These are phyloP conservation scores for Aphelenchoides bicaudatus DNA, from an alignment of 2,888 invertebrate species.

Conservation along the genomic window DNA sequence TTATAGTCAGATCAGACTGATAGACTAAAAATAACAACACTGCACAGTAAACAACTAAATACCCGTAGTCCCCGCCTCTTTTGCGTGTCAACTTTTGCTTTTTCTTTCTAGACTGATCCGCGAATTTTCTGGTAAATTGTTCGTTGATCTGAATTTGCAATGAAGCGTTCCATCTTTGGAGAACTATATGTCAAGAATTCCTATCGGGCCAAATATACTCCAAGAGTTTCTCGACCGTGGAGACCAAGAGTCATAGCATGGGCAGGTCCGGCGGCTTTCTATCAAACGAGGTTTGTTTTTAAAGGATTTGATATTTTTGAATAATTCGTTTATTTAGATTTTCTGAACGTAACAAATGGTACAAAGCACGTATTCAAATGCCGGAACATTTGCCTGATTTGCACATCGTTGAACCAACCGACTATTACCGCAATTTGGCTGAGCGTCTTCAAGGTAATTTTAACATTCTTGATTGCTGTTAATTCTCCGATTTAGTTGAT, in stretches of 20 bases:
- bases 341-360: constrained; percentile 59
- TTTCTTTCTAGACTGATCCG: no score
- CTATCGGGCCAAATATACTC: constrained; percentile 45
- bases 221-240: constrained; percentile 49
- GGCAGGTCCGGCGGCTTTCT: constrained; percentile 58
- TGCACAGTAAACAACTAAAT: no score
- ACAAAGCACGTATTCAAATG: constrained; percentile 60
- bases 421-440: constrained; percentile 38
- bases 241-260: constrained; percentile 55
- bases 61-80: no score
- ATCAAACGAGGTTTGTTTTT: constrained; percentile 44
- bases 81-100: no score
- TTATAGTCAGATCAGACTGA: no score
- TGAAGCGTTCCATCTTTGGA: constrained; percentile 34
- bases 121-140: no score
- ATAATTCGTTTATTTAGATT: constrained; percentile 49
- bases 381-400: constrained; percentile 51
- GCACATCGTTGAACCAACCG: constrained; percentile 55
- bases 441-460: constrained; percentile 27
- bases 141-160: not conserved
- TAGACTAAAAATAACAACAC: no score
- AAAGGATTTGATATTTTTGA: constrained; percentile 1
- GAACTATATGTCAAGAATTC: constrained; percentile 34
- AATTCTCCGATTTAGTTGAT: not conserved
- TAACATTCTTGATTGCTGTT: not conserved